Evolutionary conservation across 2,888 invertebrate species (phyloP), one percentile per base, ranked within the genome.

Genomic region (Latrodectus hesperus): DNA sequence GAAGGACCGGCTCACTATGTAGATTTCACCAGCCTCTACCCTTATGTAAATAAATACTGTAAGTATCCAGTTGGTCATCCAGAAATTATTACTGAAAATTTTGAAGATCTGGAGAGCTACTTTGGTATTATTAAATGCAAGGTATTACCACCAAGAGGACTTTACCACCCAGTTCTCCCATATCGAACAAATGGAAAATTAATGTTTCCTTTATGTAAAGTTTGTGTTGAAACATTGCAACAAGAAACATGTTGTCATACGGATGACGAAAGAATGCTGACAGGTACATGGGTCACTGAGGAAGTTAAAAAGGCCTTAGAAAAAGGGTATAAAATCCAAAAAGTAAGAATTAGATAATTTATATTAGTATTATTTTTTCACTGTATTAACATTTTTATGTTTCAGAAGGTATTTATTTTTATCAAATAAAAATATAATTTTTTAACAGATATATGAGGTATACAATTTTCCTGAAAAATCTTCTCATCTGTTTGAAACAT

Each of bases 61-160:
- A n/a, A 68, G 0, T 91, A 90, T 71, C 91, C 91, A 5, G 51
- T 90, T 0, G 90, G 90, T 10, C 91, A 91, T 71, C 90, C 90
- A 12, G 22, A 89, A n/a, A 88, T 91, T 84, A 90, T 76, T 38
- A 65, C 73, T 10, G 86, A 90, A 82, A 81, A 91, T 55, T 91
- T 90, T 74, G 17, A 70, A 22, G 70, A 74, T 10, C 26, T 90
- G 11, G 67, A 67, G 10, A 16, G 89, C 9, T 91, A 91, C 52
- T 90, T 90, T 77, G 91, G 91, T 0, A 22, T 91, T 2, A 83
- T 91, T 4, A 90, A 91, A 82, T 91, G 91, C 73, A 90, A 89
- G 75, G 80, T 91, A 1, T 72, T 91, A 1, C 91, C 51, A 70
- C 9, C 71, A 9, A 70, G 65, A 51, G 53, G 9, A 51, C 38